Conservation (phyloP, 2,113 vertebrate genomes). For the Ascaphus truei region DNA sequence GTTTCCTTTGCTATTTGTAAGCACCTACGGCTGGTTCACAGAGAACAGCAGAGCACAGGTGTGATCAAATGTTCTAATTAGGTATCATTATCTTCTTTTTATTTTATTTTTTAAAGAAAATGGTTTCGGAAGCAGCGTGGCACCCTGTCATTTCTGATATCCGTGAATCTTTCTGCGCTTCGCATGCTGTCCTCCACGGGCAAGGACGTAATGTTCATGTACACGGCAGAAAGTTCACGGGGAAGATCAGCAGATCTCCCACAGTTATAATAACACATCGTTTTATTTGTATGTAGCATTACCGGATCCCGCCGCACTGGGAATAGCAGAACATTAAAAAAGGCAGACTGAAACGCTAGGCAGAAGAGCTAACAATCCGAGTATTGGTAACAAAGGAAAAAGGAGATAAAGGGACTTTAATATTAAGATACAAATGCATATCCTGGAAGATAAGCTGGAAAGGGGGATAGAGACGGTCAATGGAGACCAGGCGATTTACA, state of each 20-base stretch:
- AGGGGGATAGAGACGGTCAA: too few species aligned
- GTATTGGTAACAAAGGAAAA: too few species aligned
- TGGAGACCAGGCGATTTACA: too few species aligned
- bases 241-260: neutral
- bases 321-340: too few species aligned
- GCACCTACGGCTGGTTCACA: neutral
- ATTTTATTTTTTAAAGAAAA: conserved; percentile 31
- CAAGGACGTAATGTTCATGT: conserved; percentile 5
- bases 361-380: too few species aligned
- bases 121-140: conserved; percentile 22
- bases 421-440: too few species aligned
- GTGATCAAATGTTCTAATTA: conserved; percentile 46
- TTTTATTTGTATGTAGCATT: too few species aligned
- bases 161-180: conserved; percentile 11
- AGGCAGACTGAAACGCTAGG: too few species aligned
- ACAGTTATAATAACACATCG: neutral
- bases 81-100: conserved; percentile 37
- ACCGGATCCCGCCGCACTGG: too few species aligned
- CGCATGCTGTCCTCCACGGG: conserved; percentile 1
- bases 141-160: conserved; percentile 24
- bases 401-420: too few species aligned
- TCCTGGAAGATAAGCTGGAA: too few species aligned
- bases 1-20: neutral
- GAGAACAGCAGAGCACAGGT: conserved; percentile 34
- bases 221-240: neutral